phyloP scores from a whole-genome alignment of 2,888 invertebrate genomes.

The Petrolisthes cinctipes region DNA sequence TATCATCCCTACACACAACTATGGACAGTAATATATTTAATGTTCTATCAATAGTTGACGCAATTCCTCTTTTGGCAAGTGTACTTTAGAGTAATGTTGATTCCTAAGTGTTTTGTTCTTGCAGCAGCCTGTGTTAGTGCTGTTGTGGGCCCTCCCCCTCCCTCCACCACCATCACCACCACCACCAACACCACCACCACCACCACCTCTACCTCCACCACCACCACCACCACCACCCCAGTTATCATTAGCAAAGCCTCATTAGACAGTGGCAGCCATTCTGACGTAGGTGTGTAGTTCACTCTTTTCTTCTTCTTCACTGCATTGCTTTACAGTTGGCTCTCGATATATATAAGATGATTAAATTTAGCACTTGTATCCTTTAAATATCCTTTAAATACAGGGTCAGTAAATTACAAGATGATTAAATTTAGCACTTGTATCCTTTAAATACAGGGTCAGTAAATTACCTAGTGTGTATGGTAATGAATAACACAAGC shows the following conservation, averaged over 20 bases:
- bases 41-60: too few relatives aligned
- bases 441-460: too few relatives aligned
- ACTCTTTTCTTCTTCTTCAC: conserved; percentile 19
- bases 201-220: conserved; percentile 54
- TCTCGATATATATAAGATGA: too few relatives aligned
- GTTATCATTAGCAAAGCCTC: conserved; percentile 71
- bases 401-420: background rate
- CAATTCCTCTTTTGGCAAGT: too few relatives aligned
- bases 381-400: too few relatives aligned
- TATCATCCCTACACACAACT: too few relatives aligned
- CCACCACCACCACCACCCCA: conserved; percentile 57
- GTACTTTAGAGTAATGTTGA: too few relatives aligned
- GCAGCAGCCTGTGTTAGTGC: conserved; percentile 60
- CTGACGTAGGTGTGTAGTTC: conserved; percentile 67
- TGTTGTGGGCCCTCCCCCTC: background rate
- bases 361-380: too few relatives aligned
- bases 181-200: conserved; percentile 32
- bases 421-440: too few relatives aligned
- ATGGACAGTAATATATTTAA: too few relatives aligned
- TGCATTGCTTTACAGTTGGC: background rate
- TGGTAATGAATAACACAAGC: too few relatives aligned
- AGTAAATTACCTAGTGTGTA: too few relatives aligned
- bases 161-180: conserved; percentile 17
- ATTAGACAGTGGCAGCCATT: conserved; percentile 71
- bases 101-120: conserved; percentile 53